phyloP scores from a whole-genome alignment of 1,140 invertebrate genomes.

The Drosophila kanapiae region DNA sequence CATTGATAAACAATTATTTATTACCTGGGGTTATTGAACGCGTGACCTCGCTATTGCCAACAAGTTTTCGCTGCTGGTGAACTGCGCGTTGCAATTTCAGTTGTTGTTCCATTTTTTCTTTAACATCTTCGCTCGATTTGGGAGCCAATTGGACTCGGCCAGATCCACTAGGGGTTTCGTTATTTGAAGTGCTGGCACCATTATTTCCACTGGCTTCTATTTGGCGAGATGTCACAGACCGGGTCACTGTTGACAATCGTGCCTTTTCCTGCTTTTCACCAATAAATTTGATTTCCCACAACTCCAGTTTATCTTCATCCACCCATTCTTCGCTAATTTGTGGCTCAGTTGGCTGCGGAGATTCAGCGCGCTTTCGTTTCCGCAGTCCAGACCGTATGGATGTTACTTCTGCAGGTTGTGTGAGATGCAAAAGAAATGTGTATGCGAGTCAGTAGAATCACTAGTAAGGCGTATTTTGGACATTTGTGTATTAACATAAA shows the following conservation, averaged over 20 bases:
- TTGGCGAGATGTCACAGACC: conserved; percentile 86
- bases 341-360: conserved; percentile 95
- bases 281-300: conserved; percentile 99
- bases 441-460: not conserved
- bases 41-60: conserved; percentile 35
- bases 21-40: conserved; percentile 64
- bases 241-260: conserved; percentile 90
- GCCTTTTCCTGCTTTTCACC: conserved; percentile 92
- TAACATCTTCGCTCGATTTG: conserved; percentile 89
- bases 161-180: conserved; percentile 29
- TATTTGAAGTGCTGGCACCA: conserved; percentile 15
- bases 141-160: conserved; percentile 71
- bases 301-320: conserved; percentile 96
- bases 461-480: no score
- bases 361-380: conserved; percentile 96
- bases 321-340: conserved; percentile 98
- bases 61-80: conserved; percentile 91
- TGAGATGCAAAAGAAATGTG: not conserved
- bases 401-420: conserved; percentile 91
- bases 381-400: conserved; percentile 96
- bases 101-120: conserved; percentile 96
- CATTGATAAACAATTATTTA: no score
- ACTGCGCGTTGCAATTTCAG: conserved; percentile 93
- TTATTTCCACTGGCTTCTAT: conserved; percentile 51
- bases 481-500: no score